Evolutionary conservation across 2,113 vertebrate genomes (phyloP).

Genomic region (Pterophyllum scalare): DNA sequence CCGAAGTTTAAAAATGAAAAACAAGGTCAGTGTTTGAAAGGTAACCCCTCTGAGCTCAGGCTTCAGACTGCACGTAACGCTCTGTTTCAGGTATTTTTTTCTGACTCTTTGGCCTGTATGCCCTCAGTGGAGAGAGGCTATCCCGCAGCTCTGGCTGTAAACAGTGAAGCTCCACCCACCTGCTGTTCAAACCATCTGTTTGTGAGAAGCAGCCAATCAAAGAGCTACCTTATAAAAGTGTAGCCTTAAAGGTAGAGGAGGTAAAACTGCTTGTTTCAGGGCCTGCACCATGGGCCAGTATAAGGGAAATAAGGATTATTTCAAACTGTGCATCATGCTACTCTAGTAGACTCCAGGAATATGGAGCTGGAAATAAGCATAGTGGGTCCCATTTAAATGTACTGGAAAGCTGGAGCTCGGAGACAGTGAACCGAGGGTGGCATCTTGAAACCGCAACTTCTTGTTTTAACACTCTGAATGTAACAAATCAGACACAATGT

Average conservation of each 20-base stretch:
- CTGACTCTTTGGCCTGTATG: neutral
- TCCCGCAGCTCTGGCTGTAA: neutral
- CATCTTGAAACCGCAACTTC: neutral
- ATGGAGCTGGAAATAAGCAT: neutral
- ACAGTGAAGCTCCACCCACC: neutral
- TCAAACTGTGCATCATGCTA: neutral
- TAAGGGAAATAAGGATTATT: neutral
- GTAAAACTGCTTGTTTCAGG: neutral
- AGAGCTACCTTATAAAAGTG: neutral
- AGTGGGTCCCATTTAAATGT: neutral
- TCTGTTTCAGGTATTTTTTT: neutral
- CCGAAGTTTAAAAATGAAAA: neutral
- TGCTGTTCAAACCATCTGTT: neutral
- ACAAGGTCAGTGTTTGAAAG: neutral
- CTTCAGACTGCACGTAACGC: neutral
- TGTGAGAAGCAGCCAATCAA: neutral
- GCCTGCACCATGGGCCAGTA: neutral
- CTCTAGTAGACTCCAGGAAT: neutral
- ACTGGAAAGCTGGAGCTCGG: neutral
- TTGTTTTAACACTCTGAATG: neutral
- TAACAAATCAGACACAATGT: neutral
- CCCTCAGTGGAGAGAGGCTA: neutral
- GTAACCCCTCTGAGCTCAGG: neutral
- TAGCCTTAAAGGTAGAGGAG: too few relatives aligned
- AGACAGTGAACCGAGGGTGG: neutral